Evolutionary conservation across 2,113 vertebrate genomes (phyloP).

Genomic region (Panurus biarmicus): DNA sequence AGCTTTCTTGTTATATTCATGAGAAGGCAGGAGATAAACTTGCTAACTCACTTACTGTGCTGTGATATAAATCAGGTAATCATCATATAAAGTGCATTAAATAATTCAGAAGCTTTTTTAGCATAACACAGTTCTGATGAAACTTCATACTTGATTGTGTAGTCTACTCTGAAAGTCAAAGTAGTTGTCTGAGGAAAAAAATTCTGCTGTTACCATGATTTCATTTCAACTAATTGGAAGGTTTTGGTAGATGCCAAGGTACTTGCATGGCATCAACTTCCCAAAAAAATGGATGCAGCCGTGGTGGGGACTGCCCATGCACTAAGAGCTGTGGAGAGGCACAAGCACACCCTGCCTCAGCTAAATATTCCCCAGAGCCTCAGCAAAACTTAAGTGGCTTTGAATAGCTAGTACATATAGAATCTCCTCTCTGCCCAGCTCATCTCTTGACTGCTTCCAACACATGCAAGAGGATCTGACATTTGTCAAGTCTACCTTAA

Average conservation of each 20-base stretch:
- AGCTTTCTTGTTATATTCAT: neutral
- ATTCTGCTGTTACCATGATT: neutral
- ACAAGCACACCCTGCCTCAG: fast-evolving
- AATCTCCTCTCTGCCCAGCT: neutral
- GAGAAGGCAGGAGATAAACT: neutral
- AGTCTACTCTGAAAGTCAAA: neutral
- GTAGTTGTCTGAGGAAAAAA: neutral
- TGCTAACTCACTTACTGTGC: neutral
- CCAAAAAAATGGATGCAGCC: neutral
- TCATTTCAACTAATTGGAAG: neutral
- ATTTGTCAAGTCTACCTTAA: neutral
- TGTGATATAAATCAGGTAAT: neutral
- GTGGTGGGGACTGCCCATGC: fast-evolving
- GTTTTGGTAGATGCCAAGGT: neutral
- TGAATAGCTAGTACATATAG: neutral
- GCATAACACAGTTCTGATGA: neutral
- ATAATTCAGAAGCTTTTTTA: neutral
- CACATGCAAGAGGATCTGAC: neutral
- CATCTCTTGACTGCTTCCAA: neutral
- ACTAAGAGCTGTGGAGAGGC: neutral
- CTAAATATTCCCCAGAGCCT: neutral
- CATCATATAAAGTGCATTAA: neutral
- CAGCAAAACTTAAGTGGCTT: neutral
- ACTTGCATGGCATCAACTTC: neutral
- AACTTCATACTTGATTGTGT: neutral